Evolutionary conservation across 2,888 invertebrate genomes (phyloP), one percentile per base, ranked within the genome.

Genomic region (Orgyia antiqua): DNA sequence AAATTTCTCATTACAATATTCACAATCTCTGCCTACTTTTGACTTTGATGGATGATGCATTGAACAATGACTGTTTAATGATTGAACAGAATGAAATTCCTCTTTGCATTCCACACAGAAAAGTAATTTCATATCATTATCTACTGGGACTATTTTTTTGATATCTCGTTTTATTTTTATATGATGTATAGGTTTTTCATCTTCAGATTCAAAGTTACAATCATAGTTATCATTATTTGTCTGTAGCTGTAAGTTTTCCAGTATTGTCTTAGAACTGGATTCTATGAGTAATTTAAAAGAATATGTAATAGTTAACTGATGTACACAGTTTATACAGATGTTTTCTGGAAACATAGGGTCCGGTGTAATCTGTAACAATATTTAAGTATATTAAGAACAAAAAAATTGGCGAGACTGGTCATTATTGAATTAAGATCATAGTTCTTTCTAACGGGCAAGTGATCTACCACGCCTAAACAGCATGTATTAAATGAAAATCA

Each of bases 1-100:
- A 60, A 86, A 86, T 36, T 78, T 83, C 40, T 84, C 83, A 56
- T 71, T 67, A 35, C 87, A 87, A 39, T 76, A 86, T 24, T 83
- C 73, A 56, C 87, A 87, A 37, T 78, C 75, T 42, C 84, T 61
- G 0, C 87, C 87, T 1, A 61, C 36, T 2, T 46, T 27, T 4
- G 62, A 73, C 44, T 76, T 79, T 0, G 65, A 50, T 2, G 76
- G 62, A 48, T 87, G 87, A 24, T 50, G 68, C n/a, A 49, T 67
- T 3, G 36, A 39, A 33, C 82, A 86, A 41, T 87, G 87, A 20
- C 74, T 66, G 28, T 46, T 65, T 0, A 87, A 45, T 2, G 56
- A 43, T 39, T 66, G 66, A 0, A 59, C 45, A 1, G 75, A 71
- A 32, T 54, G 38, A 38, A 80, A 84, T 30, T 76, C 66, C 1